Percentiles rank a stretch among this genome's conserved stretches.
These are phyloP conservation scores for Macrotis lagotis DNA, from an alignment of 2,113 vertebrate species.

Conservation along the genomic window DNA sequence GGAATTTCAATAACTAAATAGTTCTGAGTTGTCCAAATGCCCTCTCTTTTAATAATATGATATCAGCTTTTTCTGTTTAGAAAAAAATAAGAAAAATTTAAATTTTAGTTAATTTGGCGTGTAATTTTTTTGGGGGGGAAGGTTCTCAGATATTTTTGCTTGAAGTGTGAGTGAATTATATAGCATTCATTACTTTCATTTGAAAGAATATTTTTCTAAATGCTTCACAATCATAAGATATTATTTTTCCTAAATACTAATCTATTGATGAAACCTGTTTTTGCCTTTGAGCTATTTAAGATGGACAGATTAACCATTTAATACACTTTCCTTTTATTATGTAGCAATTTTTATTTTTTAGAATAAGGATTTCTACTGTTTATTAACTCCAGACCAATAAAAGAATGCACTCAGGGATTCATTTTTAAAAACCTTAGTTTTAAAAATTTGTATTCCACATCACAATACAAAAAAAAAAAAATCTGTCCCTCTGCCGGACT, in stretches of 20 bases:
- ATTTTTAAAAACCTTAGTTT: slow-evolving; percentile 67
- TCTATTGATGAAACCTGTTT: not conserved
- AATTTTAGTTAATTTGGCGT: slow-evolving; percentile 1
- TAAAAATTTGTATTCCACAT: slow-evolving; percentile 81
- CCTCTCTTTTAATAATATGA: slow-evolving; percentile 20
- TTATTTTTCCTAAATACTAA: slow-evolving; percentile 1
- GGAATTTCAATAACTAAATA: slow-evolving; percentile 35
- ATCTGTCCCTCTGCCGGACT: slow-evolving; percentile 83
- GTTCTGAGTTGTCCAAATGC: not conserved
- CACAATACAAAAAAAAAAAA: slow-evolving; percentile 79
- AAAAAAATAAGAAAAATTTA: slow-evolving; percentile 6
- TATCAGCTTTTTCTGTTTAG: not conserved
- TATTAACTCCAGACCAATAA: slow-evolving; percentile 56
- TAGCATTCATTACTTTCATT: slow-evolving; percentile 13
- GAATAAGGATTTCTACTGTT: slow-evolving; percentile 32
- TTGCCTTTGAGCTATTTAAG: not conserved
- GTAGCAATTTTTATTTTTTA: not conserved
- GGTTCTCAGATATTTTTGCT: slow-evolving; percentile 4
- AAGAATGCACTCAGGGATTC: slow-evolving; percentile 71
- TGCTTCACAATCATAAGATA: not conserved
- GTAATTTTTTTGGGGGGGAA: not conserved
- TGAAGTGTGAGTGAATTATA: not conserved
- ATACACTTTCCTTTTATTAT: slow-evolving; percentile 13
- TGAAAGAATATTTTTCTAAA: slow-evolving; percentile 1
- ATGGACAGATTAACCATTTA: slow-evolving; percentile 5